phyloP scores from a whole-genome alignment of 2,113 vertebrate species.

The Hippocampus zosterae region DNA sequence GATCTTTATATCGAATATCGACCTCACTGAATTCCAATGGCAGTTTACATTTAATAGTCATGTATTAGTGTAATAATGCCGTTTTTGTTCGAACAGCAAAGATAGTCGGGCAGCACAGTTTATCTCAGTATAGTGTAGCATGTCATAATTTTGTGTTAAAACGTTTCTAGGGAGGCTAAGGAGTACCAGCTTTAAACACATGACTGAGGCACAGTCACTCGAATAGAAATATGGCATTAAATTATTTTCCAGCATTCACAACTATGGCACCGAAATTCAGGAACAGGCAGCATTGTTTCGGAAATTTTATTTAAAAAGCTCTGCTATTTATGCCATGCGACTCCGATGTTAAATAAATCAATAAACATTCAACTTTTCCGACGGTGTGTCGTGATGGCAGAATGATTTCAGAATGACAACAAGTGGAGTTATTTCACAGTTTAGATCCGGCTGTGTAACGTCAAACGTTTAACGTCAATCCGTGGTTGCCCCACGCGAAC shows the following conservation, averaged over 20 bases:
- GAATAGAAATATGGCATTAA: background rate
- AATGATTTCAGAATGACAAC: no score
- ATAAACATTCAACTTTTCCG: constrained; percentile 8
- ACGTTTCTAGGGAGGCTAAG: background rate
- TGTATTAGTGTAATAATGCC: background rate
- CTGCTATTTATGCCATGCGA: background rate
- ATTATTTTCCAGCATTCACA: no score
- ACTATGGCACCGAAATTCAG: background rate
- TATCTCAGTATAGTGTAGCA: background rate
- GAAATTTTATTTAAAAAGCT: no score
- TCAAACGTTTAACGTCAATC: fast-evolving
- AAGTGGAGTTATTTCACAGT: background rate
- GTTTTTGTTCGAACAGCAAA: background rate
- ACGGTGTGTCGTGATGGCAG: background rate
- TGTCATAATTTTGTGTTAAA: background rate
- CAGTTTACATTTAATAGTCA: background rate
- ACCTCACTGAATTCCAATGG: background rate
- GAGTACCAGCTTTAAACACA: background rate
- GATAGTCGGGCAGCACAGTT: background rate
- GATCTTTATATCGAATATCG: background rate
- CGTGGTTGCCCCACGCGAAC: background rate
- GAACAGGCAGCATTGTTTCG: background rate
- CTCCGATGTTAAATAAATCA: background rate
- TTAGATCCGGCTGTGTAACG: background rate
- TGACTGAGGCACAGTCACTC: background rate